Conservation (phyloP, 2,888 invertebrate species). For the Eurois occulta region DNA sequence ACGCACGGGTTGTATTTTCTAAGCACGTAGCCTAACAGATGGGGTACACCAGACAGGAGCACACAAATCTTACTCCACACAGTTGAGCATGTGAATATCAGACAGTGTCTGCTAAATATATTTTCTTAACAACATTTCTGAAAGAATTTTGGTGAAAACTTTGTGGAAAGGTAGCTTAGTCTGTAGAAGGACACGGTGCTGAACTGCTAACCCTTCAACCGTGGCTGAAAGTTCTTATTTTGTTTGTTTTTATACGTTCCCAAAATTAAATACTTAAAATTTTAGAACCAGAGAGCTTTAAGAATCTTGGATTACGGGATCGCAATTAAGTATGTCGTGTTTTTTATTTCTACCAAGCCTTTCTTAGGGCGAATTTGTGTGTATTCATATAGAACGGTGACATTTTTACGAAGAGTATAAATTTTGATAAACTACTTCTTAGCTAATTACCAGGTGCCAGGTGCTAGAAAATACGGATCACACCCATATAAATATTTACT, state of each 20-base stretch:
- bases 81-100: conserved; percentile 29
- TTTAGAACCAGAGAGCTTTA: neutral
- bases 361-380: neutral
- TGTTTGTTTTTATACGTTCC: neutral
- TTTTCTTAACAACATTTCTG: conserved; percentile 28
- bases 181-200: neutral
- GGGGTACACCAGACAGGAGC: neutral
- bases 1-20: conserved; percentile 13
- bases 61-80: conserved; percentile 33
- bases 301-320: neutral
- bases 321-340: neutral
- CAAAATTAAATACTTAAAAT: neutral
- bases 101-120: conserved; percentile 19
- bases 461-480: too few species aligned
- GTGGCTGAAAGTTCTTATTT: neutral
- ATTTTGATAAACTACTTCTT: too few species aligned
- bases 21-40: conserved; percentile 34
- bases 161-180: neutral
- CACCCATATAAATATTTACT: too few species aligned
- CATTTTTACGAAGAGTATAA: neutral
- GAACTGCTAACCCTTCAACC: too few species aligned
- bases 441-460: too few species aligned
- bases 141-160: conserved; percentile 12
- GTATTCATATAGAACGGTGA: too few species aligned
- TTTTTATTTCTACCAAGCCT: neutral